These are phyloP conservation scores for Gryllus longicercus DNA, from an alignment of 2,888 invertebrate species.

Conservation along the genomic window DNA sequence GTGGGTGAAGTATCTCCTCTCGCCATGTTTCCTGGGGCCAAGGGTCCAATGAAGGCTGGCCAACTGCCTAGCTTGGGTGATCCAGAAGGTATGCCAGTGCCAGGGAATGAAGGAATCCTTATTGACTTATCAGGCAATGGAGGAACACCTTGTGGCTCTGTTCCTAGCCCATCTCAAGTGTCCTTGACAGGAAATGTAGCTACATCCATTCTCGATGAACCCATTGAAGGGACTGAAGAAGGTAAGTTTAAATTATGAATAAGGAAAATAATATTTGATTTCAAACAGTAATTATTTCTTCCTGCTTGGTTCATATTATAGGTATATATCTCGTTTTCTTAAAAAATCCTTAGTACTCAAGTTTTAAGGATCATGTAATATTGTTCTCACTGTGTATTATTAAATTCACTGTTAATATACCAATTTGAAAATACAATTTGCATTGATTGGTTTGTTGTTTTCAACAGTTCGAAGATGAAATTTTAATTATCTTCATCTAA, in stretches of 20 bases:
- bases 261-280: too few relatives aligned
- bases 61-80: slow-evolving; percentile 29
- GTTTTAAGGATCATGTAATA: not conserved
- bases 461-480: not conserved
- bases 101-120: slow-evolving; percentile 61
- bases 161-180: slow-evolving; percentile 27
- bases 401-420: not conserved
- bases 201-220: slow-evolving; percentile 65
- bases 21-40: not conserved
- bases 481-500: too few relatives aligned
- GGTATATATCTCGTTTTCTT: too few relatives aligned
- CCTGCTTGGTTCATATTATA: too few relatives aligned
- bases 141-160: slow-evolving; percentile 41
- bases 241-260: slow-evolving; percentile 42
- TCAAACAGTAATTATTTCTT: too few relatives aligned
- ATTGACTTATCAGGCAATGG: slow-evolving; percentile 68
- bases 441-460: not conserved
- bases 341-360: too few relatives aligned
- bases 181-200: slow-evolving; percentile 37
- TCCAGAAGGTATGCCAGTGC: not conserved
- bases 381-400: not conserved
- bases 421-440: too few relatives aligned
- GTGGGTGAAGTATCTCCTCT: not conserved
- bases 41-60: not conserved
- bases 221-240: slow-evolving; percentile 66